Base-by-base conservation (phyloP, 2,113 vertebrate species). In the Apteryx mantelli region DNA sequence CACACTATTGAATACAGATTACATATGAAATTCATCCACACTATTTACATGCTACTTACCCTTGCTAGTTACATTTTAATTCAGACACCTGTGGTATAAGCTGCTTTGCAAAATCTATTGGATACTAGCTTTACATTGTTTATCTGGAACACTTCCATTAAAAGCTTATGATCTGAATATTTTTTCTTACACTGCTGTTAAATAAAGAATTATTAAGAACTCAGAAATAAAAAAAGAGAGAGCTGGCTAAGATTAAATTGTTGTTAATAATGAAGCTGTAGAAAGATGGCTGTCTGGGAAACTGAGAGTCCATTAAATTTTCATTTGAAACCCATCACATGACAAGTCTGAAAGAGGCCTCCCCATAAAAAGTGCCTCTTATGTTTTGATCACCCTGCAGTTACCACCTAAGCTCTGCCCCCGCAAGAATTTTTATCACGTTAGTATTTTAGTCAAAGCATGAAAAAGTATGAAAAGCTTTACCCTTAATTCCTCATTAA, bases 261-360 rank as follows among this genome's bases (percentile, higher is more conserved):
- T 71, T 95, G 88, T 93, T 93, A 95, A 92, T 91, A 92, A 93
- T 25, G 52, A 93, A 91, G 75, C 89, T 87, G 80, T 68, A 70
- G 86, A 93, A 91, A 91, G 74, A 96, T 40, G 91, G n/a, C 58
- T 96, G 91, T 32, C 86, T 78, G 24, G 89, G 70, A 89, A 90
- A 66, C 48, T 64, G 21, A 65, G 38, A 82, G 53, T 40, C 86
- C 53, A 86, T 77, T 75, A 68, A 84, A 87, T 65, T 52, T 91
- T 76, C 42, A 80, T 80, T 93, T 88, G 83, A 74, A 91, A 93
- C 64, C 64, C 68, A 89, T 86, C 79, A 61, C 56, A n/a, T 58
- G 55, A 88, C 75, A 85, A 79, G 84, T 85, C 38, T 42, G 55
- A 90, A 82, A 50, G 61, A 91, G 91, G 94, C 63, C 88, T 80